phyloP scores from a whole-genome alignment of 2,113 vertebrate species.

The Asarcornis scutulata region DNA sequence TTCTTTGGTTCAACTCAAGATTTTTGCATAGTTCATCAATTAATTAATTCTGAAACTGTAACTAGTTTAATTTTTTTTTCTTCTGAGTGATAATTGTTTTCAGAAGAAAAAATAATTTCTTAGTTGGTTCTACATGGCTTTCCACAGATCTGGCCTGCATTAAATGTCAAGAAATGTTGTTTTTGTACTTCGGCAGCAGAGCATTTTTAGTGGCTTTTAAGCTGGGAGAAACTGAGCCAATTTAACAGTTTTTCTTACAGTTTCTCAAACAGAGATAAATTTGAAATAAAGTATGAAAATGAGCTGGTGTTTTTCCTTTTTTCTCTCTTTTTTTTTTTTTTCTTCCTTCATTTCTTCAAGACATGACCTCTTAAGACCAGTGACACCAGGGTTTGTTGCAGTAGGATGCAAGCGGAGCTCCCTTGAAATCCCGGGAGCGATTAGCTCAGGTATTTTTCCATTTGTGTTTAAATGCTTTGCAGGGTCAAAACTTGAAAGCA shows the following conservation, averaged over 20 bases:
- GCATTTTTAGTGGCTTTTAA: background rate
- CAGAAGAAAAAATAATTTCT: background rate
- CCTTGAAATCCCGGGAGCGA: background rate
- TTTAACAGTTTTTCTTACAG: background rate
- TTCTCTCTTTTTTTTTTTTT: background rate
- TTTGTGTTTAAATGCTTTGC: background rate
- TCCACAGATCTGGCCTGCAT: background rate
- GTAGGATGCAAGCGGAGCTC: background rate
- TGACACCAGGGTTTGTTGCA: background rate
- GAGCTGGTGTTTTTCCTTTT: rapidly evolving
- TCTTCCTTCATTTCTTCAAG: background rate
- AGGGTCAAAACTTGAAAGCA: background rate
- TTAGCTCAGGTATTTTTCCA: background rate
- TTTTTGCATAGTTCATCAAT: background rate
- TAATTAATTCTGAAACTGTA: background rate
- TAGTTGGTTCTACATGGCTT: background rate
- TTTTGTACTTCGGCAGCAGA: background rate
- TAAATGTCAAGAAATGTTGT: background rate
- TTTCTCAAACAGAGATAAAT: background rate
- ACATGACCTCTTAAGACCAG: background rate
- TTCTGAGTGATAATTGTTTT: background rate
- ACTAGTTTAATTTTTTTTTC: background rate
- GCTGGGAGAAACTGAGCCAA: background rate
- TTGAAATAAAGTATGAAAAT: background rate
- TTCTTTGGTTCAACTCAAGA: background rate